A percentile compares a stretch with the other conserved stretches of the same genome.
Evolutionary conservation across 2,797 vertebrate genomes (phyloP).

Genomic region (Anguilla marmorata): DNA sequence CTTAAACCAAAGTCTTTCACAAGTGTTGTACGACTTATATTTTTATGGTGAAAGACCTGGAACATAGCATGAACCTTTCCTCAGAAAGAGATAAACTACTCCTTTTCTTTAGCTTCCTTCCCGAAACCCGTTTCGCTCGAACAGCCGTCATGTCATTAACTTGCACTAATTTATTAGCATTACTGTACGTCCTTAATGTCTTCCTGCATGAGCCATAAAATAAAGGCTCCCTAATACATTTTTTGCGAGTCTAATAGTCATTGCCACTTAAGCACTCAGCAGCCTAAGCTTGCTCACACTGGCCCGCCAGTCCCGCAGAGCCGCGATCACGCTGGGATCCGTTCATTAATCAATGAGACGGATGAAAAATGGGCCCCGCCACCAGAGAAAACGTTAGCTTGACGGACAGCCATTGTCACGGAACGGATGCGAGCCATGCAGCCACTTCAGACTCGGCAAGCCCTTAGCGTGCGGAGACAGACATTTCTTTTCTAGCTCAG

Average conservation of each 20-base stretch:
- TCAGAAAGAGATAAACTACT: conserved; percentile 46
- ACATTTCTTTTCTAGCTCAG: conserved; percentile 3
- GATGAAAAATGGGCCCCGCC: conserved; percentile 72
- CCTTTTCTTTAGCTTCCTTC: not conserved
- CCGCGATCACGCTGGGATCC: conserved; percentile 64
- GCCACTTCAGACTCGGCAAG: conserved; percentile 1
- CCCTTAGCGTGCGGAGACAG: not conserved
- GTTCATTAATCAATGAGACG: conserved; percentile 78
- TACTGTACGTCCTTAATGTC: conserved; percentile 53
- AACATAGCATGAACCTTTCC: conserved; percentile 57
- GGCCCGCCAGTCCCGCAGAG: conserved; percentile 56
- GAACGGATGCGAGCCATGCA: conserved; percentile 35
- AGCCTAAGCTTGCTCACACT: conserved; percentile 60
- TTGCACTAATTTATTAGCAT: conserved; percentile 66
- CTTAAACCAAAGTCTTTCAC: not conserved
- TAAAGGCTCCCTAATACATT: conserved; percentile 50
- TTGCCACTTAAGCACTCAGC: conserved; percentile 39
- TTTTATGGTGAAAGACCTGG: conserved; percentile 50
- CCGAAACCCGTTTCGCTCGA: conserved; percentile 20
- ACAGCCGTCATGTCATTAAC: conserved; percentile 63
- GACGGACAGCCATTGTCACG: conserved; percentile 48
- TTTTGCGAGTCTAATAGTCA: conserved; percentile 2
- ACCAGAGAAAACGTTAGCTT: conserved; percentile 68
- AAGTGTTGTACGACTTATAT: not conserved
- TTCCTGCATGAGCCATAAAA: conserved; percentile 50